Base-by-base conservation (phyloP, 1,140 invertebrate genomes). In the Drosophila oshimai region DNA sequence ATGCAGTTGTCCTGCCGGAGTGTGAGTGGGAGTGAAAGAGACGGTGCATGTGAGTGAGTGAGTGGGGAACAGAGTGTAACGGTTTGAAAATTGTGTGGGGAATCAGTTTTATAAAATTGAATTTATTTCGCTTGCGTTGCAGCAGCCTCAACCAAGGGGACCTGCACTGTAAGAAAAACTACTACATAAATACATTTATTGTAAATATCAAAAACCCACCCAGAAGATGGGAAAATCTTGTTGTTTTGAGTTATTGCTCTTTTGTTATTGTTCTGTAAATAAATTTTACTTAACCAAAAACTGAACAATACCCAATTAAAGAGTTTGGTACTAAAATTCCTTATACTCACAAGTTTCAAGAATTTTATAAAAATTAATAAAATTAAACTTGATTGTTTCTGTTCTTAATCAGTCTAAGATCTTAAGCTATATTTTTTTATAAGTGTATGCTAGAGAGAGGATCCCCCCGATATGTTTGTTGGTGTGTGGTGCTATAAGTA, bases 91-190 rank as follows among this genome's bases (percentile, higher is more conserved):
- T 84, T 84, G 80, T 84, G 80, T 86, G 80, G 80, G 80, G 80
- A 86, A 87, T 86, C 80, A 86, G 80, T 86, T 86, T 86, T 87
- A 80, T 53, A 64, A 87, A 87, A 86, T 86, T 86, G 80, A 86
- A 86, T 86, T 86, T 86, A 86, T 86, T 86, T 86, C 77, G 76
- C 81, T 69, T 64, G 75, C 80, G 55, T 42, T 83, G 61, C 74
- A 62, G 61, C 41, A 81, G 49, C 29, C 42, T 18, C 34, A 50
- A 50, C 61, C 29, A 64, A 69, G 61, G 71, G 74, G 67, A 75
- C 72, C 67, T 74, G 78, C 76, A 80, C 65, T 45, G 31, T 6
- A 55, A 47, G 17, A 24, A 42, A 42, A 1, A 28, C 4, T 26
- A 10, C 9, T 20, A 3, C 18, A 15, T 17, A 9, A 9, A 3